Evolutionary conservation across 1,140 invertebrate genomes (phyloP).

Genomic region (Leucophenga varia): DNA sequence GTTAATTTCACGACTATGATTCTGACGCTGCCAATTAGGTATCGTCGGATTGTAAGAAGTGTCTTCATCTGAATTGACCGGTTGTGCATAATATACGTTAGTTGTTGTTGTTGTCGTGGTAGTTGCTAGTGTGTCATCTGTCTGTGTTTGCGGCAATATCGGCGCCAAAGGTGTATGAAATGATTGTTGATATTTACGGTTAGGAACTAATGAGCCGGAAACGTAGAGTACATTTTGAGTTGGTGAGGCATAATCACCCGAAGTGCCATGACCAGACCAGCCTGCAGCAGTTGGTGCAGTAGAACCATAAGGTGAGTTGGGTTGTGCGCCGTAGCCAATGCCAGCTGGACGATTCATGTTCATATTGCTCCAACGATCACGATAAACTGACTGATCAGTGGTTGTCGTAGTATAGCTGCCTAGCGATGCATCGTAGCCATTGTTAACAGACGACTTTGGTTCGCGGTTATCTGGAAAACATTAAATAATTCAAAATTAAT

Average conservation of each 20-base stretch:
- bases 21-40: constrained; percentile 18
- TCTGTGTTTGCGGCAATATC: constrained; percentile 13
- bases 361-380: constrained; percentile 46
- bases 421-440: constrained; percentile 1
- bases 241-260: constrained; percentile 13
- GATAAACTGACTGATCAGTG: neutral
- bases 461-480: constrained; percentile 29
- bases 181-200: constrained; percentile 44
- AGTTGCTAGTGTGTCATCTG: neutral
- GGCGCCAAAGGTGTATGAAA: constrained; percentile 37
- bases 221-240: constrained; percentile 36
- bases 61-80: constrained; percentile 17
- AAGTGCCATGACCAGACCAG: constrained; percentile 28
- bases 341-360: constrained; percentile 38
- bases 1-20: constrained; percentile 27
- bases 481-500: too few species aligned
- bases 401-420: constrained; percentile 16
- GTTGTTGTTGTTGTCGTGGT: constrained; percentile 10
- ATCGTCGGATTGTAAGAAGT: neutral
- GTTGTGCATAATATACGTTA: constrained; percentile 33
- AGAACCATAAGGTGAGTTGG: neutral
- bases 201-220: constrained; percentile 42
- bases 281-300: neutral
- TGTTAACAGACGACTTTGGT: constrained; percentile 18
- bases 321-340: constrained; percentile 17